Conservation (phyloP, 2,888 invertebrate species). For the Torymus tubicola region DNA sequence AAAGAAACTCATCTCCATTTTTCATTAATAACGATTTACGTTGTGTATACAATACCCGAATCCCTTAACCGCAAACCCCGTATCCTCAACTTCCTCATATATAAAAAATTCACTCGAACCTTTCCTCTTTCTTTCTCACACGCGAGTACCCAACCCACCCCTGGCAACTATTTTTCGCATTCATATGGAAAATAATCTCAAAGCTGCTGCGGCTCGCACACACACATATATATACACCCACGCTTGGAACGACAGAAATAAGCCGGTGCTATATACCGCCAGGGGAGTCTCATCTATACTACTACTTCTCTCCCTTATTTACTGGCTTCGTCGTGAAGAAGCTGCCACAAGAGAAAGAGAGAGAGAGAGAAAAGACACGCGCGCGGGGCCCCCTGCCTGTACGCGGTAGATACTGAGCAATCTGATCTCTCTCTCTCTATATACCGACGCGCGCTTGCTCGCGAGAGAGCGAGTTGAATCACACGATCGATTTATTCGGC, state of each 20-base stretch:
- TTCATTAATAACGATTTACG: too few relatives aligned
- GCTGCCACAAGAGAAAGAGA: background rate
- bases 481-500: conserved; percentile 59
- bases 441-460: background rate
- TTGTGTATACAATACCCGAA: too few relatives aligned
- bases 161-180: background rate
- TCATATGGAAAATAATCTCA: background rate
- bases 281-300: background rate
- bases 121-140: too few relatives aligned
- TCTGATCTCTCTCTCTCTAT: conserved; percentile 48
- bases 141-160: background rate
- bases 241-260: background rate
- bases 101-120: too few relatives aligned
- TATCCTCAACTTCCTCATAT: too few relatives aligned
- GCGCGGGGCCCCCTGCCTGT: conserved; percentile 51
- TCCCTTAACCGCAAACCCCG: too few relatives aligned
- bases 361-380: conserved; percentile 25
- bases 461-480: conserved; percentile 54
- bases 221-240: background rate
- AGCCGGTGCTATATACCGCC: background rate
- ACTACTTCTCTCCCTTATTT: conserved; percentile 38
- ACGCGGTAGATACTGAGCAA: conserved; percentile 55
- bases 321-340: conserved; percentile 7
- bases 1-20: too few relatives aligned
- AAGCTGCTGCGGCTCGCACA: too few relatives aligned